Base-by-base conservation (phyloP, 1,140 invertebrate species). In the Mesaphorura yosii region DNA sequence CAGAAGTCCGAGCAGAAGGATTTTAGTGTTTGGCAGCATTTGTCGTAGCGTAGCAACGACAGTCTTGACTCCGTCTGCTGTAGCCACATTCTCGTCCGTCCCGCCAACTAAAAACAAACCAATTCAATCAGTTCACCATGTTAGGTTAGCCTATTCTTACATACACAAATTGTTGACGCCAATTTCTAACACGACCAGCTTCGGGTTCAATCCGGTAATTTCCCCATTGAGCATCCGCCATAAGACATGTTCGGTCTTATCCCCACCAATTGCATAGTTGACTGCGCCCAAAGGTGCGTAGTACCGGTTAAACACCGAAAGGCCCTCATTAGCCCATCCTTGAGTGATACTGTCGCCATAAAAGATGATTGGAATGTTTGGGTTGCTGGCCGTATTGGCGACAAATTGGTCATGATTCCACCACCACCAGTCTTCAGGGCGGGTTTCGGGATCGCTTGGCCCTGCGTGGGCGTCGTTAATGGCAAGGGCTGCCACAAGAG, bases 191-290 rank as follows among this genome's bases (percentile, higher is more conserved):
- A 62, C 57, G 27, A 54, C 27, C 1, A 60, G 4, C 17, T 78
- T 77, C 2, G 77, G 76, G 6, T 40, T 19, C 37, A 58, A 37
- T 34, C 66, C 64, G 26, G 78, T 75, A 31, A 79, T 55, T 65
- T 78, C 77, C 54, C 77, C 76, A 67, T 79, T 75, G 25, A 66
- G 55, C 15, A 78, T 65, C 49, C 77, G 64, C 76, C 76, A 79
- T 6, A 79, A 62, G 12, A 78, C 65, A 67, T 79, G 67, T 59
- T 77, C 70, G 1, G 76, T 78, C 53, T 72, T 67, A 64, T 79
- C 77, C n/a, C 73, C 74, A 29, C 73, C 71, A 54, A 79, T 75
- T 27, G 76, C 75, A 67, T 78, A 77, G 59, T 78, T 78, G 15
- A 78, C 53, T 5, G 53, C 37, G 14, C 60, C 60, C 3, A 58